Conservation (phyloP, 64 coral and sea anemone species). For the Montipora efflorescens region DNA sequence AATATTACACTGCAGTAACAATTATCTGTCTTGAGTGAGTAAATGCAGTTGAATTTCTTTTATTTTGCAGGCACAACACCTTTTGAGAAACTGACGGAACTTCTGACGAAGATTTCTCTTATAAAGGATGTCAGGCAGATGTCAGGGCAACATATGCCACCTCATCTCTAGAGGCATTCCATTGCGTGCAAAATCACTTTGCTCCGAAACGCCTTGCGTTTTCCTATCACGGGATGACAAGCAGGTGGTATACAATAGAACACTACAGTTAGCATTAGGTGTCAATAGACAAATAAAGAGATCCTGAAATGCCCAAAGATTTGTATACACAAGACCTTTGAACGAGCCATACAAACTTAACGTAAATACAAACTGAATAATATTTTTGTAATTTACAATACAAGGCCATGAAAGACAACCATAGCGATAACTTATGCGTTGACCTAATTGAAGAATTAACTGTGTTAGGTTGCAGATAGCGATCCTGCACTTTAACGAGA, state of each 20-base stretch:
- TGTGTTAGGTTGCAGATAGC: constrained; percentile 6
- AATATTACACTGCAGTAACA: no score
- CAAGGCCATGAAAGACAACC: not conserved
- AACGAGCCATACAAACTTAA: not conserved
- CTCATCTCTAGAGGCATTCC: constrained; percentile 63
- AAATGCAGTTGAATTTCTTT: no score
- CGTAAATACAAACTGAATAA: not conserved
- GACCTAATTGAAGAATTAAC: not conserved
- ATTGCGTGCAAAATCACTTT: constrained; percentile 71
- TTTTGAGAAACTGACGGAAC: constrained; percentile 35
- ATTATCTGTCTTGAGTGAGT: no score
- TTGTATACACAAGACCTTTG: not conserved
- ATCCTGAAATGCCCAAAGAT: no score
- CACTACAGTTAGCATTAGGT: not conserved
- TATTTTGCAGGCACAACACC: constrained; percentile 7
- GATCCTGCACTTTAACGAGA: not conserved
- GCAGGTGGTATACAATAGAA: not conserved
- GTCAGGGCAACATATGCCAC: constrained; percentile 50
- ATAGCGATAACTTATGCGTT: not conserved
- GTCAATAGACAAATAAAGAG: not conserved
- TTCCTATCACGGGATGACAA: no score
- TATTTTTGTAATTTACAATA: not conserved
- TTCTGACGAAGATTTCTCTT: constrained; percentile 29
- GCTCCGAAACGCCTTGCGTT: not conserved
- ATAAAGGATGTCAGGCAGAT: constrained; percentile 56